These are phyloP conservation scores for Phyllostomus hastatus DNA, from an alignment of 2,113 vertebrate species.

Conservation along the genomic window DNA sequence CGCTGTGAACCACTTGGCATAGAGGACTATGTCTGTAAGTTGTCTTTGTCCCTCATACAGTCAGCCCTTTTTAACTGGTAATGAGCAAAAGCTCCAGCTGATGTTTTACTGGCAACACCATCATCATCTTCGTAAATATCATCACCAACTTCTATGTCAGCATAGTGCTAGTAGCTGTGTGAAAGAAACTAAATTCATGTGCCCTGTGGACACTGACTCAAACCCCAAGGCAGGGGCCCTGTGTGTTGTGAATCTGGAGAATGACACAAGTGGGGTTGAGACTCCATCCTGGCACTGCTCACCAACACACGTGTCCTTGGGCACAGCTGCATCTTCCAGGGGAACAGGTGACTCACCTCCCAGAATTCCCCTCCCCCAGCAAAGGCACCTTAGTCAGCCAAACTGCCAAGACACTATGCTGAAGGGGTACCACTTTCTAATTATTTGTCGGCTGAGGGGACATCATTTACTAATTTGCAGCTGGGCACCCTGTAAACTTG, in stretches of 20 bases:
- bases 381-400: too few relatives aligned
- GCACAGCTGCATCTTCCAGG: not conserved
- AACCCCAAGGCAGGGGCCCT: not conserved
- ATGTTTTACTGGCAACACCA: too few relatives aligned
- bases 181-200: not conserved
- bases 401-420: not conserved
- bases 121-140: not conserved
- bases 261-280: not conserved
- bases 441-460: not conserved
- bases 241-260: not conserved
- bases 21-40: not conserved
- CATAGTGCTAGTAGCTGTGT: not conserved
- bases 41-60: not conserved
- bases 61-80: not conserved
- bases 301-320: rapidly evolving
- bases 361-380: too few relatives aligned
- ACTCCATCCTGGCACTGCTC: not conserved
- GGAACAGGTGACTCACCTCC: not conserved
- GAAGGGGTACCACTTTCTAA: not conserved
- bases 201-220: not conserved
- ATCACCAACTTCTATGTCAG: too few relatives aligned
- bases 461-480: not conserved
- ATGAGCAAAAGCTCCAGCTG: not conserved
- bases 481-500: not conserved
- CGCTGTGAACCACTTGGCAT: not conserved